Conservation (phyloP, 2,797 vertebrate species). For the Crax fasciolata region DNA sequence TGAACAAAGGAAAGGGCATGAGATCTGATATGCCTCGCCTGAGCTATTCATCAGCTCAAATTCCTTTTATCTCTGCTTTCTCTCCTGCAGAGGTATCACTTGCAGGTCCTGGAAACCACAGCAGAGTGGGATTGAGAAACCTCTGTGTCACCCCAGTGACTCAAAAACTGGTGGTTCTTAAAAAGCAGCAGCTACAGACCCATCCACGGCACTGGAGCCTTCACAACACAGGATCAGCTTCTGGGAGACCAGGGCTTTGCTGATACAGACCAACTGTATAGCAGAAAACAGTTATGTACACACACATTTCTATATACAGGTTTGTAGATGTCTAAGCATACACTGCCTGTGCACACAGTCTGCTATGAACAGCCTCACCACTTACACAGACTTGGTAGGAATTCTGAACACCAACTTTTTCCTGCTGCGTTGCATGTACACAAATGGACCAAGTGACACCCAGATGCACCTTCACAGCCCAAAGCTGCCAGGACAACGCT, state of each 20-base stretch:
- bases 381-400: neutral
- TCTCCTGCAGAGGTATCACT: too few species aligned
- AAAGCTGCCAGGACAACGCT: neutral
- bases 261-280: neutral
- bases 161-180: neutral
- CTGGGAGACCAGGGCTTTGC: neutral
- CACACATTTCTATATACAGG: neutral
- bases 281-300: neutral
- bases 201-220: rapidly evolving
- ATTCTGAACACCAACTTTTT: neutral
- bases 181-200: neutral
- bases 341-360: neutral
- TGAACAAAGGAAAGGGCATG: neutral
- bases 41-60: neutral
- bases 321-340: neutral
- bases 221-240: neutral
- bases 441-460: neutral
- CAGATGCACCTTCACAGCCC: neutral
- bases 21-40: neutral
- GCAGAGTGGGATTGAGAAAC: neutral
- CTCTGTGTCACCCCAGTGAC: neutral
- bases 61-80: neutral
- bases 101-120: neutral
- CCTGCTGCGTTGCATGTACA: neutral
- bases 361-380: neutral